A percentile compares a stretch with the other conserved stretches of the same genome.
Evolutionary conservation across 1,140 invertebrate genomes (phyloP).

Genomic region (Hypothenemus hampei): DNA sequence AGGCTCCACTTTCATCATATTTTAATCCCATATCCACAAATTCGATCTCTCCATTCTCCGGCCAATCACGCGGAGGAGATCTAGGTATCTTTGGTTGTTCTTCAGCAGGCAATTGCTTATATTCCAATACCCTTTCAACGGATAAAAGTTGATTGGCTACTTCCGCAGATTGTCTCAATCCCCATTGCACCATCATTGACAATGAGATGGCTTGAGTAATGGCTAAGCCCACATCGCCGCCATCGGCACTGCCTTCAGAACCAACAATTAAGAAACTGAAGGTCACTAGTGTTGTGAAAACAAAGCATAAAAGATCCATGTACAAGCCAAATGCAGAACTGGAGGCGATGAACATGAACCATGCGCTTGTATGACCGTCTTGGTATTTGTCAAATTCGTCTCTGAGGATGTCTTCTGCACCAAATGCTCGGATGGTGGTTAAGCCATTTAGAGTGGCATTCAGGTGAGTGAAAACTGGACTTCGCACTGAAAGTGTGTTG

Average conservation of each 20-base stretch:
- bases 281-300: slow-evolving; percentile 66
- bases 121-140: slow-evolving; percentile 55
- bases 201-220: slow-evolving; percentile 53
- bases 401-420: slow-evolving; percentile 60
- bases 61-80: slow-evolving; percentile 59
- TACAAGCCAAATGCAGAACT: slow-evolving; percentile 69
- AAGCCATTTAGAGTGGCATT: slow-evolving; percentile 85
- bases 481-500: slow-evolving; percentile 54
- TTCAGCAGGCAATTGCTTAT: slow-evolving; percentile 36
- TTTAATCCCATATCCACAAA: slow-evolving; percentile 55
- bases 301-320: slow-evolving; percentile 70
- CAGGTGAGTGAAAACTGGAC: slow-evolving; percentile 83
- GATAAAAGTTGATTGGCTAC: slow-evolving; percentile 65
- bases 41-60: slow-evolving; percentile 52
- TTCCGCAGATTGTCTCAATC: slow-evolving; percentile 68
- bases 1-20: slow-evolving; percentile 51
- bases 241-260: slow-evolving; percentile 48
- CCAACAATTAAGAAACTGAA: slow-evolving; percentile 64
- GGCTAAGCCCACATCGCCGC: slow-evolving; percentile 54
- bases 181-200: slow-evolving; percentile 67
- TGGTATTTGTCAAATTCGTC: slow-evolving; percentile 44
- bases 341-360: slow-evolving; percentile 58
- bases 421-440: slow-evolving; percentile 82
- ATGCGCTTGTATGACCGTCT: slow-evolving; percentile 64
- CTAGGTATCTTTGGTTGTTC: slow-evolving; percentile 28